phyloP scores from a whole-genome alignment of 2,113 vertebrate genomes.

The Caranx melampygus region DNA sequence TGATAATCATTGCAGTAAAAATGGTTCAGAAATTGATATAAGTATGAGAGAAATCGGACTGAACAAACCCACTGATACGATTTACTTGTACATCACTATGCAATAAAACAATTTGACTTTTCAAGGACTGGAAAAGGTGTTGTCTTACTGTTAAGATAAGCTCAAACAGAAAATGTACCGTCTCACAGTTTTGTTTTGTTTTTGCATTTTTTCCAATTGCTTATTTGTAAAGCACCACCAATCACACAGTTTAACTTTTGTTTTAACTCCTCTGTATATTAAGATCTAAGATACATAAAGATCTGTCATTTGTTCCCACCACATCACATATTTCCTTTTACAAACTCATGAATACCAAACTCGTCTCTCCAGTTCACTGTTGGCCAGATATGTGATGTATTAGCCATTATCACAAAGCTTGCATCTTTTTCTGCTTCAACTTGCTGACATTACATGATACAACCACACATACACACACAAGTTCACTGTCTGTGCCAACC shows the following conservation, averaged over 20 bases:
- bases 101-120: conserved; percentile 21
- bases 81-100: not conserved
- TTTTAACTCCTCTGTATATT: not conserved
- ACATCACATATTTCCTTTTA: not conserved
- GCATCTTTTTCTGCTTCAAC: conserved; percentile 65
- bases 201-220: not conserved
- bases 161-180: not conserved
- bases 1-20: not conserved
- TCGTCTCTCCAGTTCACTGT: not conserved
- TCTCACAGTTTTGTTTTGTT: too few relatives aligned
- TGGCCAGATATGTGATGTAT: conserved; percentile 64
- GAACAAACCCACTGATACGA: not conserved
- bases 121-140: conserved; percentile 22
- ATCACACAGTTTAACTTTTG: too few relatives aligned
- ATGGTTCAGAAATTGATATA: not conserved
- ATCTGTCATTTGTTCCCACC: not conserved
- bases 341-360: not conserved
- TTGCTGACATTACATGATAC: conserved; percentile 86
- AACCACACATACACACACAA: too few relatives aligned
- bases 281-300: not conserved
- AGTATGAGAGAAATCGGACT: not conserved
- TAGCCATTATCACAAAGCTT: conserved; percentile 85
- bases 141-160: conserved; percentile 23
- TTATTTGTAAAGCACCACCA: not conserved
- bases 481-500: too few relatives aligned